Conservation (phyloP, 2,113 vertebrate genomes). For the Urocolius indicus region DNA sequence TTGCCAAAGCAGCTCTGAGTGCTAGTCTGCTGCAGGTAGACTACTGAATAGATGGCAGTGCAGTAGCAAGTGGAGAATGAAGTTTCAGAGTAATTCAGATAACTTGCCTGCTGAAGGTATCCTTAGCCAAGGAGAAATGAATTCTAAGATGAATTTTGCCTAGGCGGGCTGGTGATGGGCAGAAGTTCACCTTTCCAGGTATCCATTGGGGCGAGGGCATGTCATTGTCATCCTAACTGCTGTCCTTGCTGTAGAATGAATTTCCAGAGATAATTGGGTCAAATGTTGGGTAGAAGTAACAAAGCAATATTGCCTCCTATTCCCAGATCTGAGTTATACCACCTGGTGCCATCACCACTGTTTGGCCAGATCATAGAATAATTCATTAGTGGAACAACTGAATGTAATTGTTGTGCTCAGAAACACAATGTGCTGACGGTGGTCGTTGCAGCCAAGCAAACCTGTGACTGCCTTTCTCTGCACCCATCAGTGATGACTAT, state of each 20-base stretch:
- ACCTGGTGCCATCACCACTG: not conserved
- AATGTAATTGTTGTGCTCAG: fast-evolving
- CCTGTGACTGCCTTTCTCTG: fast-evolving
- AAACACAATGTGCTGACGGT: not conserved
- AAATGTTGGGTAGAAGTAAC: not conserved
- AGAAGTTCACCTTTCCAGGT: not conserved
- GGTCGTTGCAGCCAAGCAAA: no score
- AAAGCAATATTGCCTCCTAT: fast-evolving
- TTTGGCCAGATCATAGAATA: not conserved
- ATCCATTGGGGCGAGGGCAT: fast-evolving
- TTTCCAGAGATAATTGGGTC: not conserved
- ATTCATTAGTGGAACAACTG: fast-evolving
- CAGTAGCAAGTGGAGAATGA: not conserved
- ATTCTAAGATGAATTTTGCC: not conserved
- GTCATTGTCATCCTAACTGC: fast-evolving
- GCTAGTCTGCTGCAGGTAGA: no score
- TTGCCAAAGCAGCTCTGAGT: not conserved
- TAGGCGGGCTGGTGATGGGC: not conserved
- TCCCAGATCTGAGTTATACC: not conserved
- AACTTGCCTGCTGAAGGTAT: not conserved
- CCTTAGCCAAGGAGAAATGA: not conserved
- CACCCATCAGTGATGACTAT: not conserved
- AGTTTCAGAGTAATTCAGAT: not conserved
- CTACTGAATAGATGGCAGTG: not conserved
- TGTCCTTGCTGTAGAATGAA: not conserved